Conservation (phyloP, 2,113 vertebrate species). For the Notothenia rossii region DNA sequence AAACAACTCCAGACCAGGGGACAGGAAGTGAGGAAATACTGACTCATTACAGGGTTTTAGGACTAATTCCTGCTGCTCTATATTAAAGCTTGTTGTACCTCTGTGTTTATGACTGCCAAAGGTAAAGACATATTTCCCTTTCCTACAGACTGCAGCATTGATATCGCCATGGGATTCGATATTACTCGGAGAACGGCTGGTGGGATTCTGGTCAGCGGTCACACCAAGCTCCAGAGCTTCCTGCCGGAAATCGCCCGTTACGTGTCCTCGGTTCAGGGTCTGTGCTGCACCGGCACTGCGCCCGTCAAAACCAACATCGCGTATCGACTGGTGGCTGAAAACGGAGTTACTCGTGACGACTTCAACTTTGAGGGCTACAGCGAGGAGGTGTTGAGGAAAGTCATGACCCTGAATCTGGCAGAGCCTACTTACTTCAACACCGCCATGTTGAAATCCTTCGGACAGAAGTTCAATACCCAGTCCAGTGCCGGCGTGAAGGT, state of each 20-base stretch:
- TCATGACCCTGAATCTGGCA: constrained; percentile 71
- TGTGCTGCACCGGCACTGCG: constrained; percentile 76
- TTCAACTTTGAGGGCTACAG: constrained; percentile 82
- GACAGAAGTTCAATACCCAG: constrained; percentile 66
- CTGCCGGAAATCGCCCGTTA: constrained; percentile 81
- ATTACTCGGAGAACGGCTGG: constrained; percentile 66
- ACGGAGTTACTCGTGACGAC: constrained; percentile 76
- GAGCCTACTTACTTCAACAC: constrained; percentile 81
- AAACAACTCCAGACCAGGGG: too few relatives aligned
- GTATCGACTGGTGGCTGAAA: constrained; percentile 73
- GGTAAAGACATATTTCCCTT: background rate
- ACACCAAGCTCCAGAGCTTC: constrained; percentile 69
- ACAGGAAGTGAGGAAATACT: too few relatives aligned
- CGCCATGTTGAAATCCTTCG: constrained; percentile 82
- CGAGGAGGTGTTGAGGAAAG: constrained; percentile 76
- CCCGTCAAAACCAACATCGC: constrained; percentile 69
- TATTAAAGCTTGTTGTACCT: too few relatives aligned
- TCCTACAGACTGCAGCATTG: constrained; percentile 83
- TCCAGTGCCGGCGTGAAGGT: constrained; percentile 80
- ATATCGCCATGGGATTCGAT: constrained; percentile 89
- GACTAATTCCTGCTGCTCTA: too few relatives aligned
- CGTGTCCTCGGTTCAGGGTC: constrained; percentile 67
- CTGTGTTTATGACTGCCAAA: background rate
- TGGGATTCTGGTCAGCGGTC: constrained; percentile 64
- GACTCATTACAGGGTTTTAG: too few relatives aligned